Percentiles rank a stretch among this genome's conserved stretches.
phyloP scores from a whole-genome alignment of 2,797 vertebrate species.

The Anguilla obscura region DNA sequence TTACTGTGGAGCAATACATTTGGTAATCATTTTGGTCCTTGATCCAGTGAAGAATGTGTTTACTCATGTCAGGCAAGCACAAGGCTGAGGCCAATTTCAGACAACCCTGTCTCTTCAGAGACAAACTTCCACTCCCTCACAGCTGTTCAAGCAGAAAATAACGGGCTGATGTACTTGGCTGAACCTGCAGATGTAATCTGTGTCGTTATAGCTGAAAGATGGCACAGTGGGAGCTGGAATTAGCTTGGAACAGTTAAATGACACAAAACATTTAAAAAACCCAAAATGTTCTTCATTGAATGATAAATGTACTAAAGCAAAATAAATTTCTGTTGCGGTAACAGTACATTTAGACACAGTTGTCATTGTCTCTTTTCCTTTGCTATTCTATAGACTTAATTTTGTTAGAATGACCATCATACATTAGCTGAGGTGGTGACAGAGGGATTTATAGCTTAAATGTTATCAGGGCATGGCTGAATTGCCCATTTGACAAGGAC shows the following conservation, averaged over 20 bases:
- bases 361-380: no score
- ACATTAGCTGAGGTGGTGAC: no score
- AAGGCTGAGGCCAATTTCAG: background rate
- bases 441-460: no score
- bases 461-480: no score
- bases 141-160: conserved; percentile 46
- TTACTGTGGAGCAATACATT: background rate
- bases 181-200: background rate
- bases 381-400: no score
- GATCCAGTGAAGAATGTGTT: background rate
- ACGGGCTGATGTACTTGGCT: background rate
- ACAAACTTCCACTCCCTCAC: conserved; percentile 35
- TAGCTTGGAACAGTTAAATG: background rate
- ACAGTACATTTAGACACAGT: background rate
- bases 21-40: conserved; percentile 1
- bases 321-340: background rate
- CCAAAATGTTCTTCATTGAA: background rate
- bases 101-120: background rate
- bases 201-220: background rate
- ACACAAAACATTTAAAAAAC: background rate
- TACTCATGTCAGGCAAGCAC: background rate
- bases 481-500: no score
- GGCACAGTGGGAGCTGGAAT: background rate
- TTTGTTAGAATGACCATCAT: no score
- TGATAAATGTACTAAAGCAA: background rate